Base-by-base conservation (phyloP, 1,140 invertebrate genomes). In the Drosophila persimilis region DNA sequence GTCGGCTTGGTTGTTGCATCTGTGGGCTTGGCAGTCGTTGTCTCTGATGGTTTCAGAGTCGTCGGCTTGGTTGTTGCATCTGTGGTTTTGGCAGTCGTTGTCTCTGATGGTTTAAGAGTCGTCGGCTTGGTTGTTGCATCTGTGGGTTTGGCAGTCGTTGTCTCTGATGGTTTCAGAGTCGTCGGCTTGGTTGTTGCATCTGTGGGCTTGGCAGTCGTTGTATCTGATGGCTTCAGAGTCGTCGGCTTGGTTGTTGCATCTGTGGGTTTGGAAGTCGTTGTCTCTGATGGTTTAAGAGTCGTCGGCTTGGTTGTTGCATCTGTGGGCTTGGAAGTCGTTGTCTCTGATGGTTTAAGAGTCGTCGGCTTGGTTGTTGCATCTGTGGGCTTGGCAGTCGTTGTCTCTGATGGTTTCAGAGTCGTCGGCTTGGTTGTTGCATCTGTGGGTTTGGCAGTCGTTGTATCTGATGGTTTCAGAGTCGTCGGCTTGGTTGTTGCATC, bases 341-440 rank as follows among this genome's bases (percentile, higher is more conserved):
- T 15, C 0, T 52, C 7, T 3, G 52, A 39, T 13, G 35, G 15
- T 39, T 54, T 20, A 1, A 20, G 20, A 20, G 20, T 20, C 6
- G 52, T 57, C 0, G 55, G 43, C 17, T 56, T 46, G 3, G 20
- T 17, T 1, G 60, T 63, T 9, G 22, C 15, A 22, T 52, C 59
- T 0, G 48, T 52, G n/a, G 59, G 11, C 9, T 54, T 54, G 2
- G 39, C 6, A 26, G 59, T 62, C 11, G 59, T 61, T 3, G 20
- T 9, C 1, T 35, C 50, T 2, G 57, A 39, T 11, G 57, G 35
- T 8, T 43, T 51, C 20, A 35, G 31, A n/a, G 46, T 50, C 6
- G 59, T 61, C 0, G 35, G 17, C 24, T 53, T 45, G 2, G 41
- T 46, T 2, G 59, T 61, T 8, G 8, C 15, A n/a, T 47, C 45